Base-by-base conservation (phyloP, 2,797 vertebrate genomes). In the Lepilemur ruficaudatus region DNA sequence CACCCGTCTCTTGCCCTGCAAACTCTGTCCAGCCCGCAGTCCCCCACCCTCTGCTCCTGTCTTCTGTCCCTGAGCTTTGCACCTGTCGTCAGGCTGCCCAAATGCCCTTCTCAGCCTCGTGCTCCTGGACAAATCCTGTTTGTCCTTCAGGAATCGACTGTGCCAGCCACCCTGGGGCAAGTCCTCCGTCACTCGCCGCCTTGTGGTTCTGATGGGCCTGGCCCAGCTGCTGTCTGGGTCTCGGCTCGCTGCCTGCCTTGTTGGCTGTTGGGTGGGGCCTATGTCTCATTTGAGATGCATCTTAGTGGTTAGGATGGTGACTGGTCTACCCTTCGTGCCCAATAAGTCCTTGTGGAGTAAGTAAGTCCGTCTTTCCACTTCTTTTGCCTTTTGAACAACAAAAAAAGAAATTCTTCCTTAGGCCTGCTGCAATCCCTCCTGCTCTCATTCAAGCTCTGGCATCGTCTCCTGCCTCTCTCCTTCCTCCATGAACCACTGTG, bases 241-340 rank as follows among this genome's bases (percentile, higher is more conserved):
- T 70, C 57, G 25, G 50, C 7, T 17, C n/a, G 41, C 52, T 22
- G 25, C 30, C 18, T 30, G n/a, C 23, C 0, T 30, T 18, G 5
- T 17, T 32, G 6, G 14, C 28, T 75, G 14, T 12, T 1, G 69
- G 55, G 61, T 20, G 22, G 15, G 78, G 28, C 80, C 41, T 50
- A 70, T 12, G 38, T 67, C 76, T 69, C 25, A 23, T 48, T 52
- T 35, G 46, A 57, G 55, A 23, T 14, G 23, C 7, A 0, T 0
- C 30, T 52, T 76, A 59, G 43, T 3, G 17, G 78, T 73, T 28
- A 57, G 65, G 30, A 0, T n/a, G 1, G 59, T 2, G 50, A 30
- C 48, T 25, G 10, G 28, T 13, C n/a, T 50, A 7, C 35, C 12
- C 0, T 61, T 18, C 63, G 1, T 1, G 41, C 12, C 5, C 12